Evolutionary conservation across 64 coral and sea anemone genomes (phyloP).

Genomic region (Trachythela sp.): DNA sequence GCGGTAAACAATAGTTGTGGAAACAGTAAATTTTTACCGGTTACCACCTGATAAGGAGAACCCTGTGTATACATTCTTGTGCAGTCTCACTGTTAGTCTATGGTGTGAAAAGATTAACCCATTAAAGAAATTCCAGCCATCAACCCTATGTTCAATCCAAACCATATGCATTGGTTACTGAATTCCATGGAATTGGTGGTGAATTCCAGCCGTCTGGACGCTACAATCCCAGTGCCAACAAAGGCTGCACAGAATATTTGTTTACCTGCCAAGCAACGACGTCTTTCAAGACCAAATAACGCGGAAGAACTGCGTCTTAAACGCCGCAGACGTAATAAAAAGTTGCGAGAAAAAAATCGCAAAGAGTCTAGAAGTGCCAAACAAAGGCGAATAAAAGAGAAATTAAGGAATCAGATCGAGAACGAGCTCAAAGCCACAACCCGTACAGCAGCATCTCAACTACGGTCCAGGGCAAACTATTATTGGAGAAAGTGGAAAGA

Average conservation of each 20-base stretch:
- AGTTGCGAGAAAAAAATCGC: neutral
- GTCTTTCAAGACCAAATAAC: neutral
- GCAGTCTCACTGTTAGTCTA: too few relatives aligned
- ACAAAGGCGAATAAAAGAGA: neutral
- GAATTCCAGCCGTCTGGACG: neutral
- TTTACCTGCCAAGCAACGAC: neutral
- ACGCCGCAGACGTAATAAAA: neutral
- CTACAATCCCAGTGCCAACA: neutral
- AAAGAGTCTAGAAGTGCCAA: neutral
- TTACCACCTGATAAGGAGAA: too few relatives aligned
- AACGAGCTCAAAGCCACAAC: neutral
- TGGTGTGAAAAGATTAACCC: too few relatives aligned
- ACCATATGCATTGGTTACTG: slow-evolving; percentile 34
- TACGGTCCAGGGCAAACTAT: neutral
- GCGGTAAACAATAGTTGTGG: too few relatives aligned
- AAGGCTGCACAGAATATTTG: neutral
- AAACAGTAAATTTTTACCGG: too few relatives aligned
- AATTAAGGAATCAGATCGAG: neutral
- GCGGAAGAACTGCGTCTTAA: neutral
- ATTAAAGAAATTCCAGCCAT: too few relatives aligned
- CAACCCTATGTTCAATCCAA: neutral
- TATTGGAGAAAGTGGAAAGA: slow-evolving; percentile 18
- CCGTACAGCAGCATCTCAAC: too few relatives aligned
- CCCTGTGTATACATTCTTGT: too few relatives aligned
- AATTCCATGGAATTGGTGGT: slow-evolving; percentile 40